Conservation (phyloP, 2,888 invertebrate genomes). For the Theodoxus fluviatilis region DNA sequence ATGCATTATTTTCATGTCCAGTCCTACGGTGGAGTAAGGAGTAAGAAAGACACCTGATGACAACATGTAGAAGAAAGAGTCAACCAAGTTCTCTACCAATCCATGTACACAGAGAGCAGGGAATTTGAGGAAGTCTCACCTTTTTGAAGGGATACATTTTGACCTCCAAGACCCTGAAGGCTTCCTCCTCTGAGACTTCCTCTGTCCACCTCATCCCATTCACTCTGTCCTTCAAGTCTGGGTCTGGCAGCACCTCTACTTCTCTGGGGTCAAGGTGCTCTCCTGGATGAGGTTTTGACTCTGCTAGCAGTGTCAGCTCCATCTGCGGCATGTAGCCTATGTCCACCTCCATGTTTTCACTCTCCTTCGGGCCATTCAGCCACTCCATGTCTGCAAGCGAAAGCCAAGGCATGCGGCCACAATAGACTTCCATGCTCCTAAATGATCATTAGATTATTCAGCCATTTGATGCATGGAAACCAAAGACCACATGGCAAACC, state of each 20-base stretch:
- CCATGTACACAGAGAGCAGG: not conserved
- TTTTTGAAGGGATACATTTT: constrained; percentile 64
- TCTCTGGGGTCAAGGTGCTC: not conserved
- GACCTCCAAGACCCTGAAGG: constrained; percentile 48
- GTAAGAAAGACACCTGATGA: too few relatives aligned
- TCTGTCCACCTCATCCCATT: constrained; percentile 51
- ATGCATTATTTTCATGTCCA: too few relatives aligned
- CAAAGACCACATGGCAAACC: not conserved
- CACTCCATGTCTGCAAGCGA: constrained; percentile 64
- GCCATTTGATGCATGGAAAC: not conserved
- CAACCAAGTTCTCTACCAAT: not conserved
- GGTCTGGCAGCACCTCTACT: constrained; percentile 17
- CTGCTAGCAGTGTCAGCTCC: constrained; percentile 50
- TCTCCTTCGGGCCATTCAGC: constrained; percentile 53
- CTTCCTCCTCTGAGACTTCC: constrained; percentile 54
- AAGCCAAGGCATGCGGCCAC: not conserved
- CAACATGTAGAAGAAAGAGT: too few relatives aligned
- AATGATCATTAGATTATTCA: too few relatives aligned
- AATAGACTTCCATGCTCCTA: too few relatives aligned
- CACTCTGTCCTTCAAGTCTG: constrained; percentile 31
- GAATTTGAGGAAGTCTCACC: constrained; percentile 41
- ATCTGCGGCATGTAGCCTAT: constrained; percentile 65
- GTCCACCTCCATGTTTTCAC: constrained; percentile 64
- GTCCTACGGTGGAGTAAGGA: too few relatives aligned
- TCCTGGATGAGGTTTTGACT: constrained; percentile 40